These are phyloP conservation scores for Pteronotus mesoamericanus DNA, from an alignment of 2,797 vertebrate species.

Conservation along the genomic window DNA sequence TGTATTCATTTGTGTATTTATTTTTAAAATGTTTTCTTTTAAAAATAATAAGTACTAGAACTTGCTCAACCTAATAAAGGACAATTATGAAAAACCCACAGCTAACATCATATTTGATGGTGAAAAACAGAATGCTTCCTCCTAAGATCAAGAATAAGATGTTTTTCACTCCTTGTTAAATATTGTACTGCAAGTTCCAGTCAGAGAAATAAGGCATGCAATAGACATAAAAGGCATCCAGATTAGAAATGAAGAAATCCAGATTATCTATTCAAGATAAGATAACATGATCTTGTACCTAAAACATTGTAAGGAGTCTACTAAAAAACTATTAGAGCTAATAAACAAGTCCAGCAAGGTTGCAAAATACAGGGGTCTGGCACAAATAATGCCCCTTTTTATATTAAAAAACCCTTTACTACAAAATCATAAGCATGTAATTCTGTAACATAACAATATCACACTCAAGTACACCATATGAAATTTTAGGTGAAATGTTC, in stretches of 20 bases:
- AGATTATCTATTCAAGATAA: too few relatives aligned
- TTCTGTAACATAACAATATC: too few relatives aligned
- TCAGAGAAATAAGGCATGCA: not conserved
- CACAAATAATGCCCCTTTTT: too few relatives aligned
- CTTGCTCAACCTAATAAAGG: not conserved
- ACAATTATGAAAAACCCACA: not conserved
- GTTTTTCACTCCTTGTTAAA: not conserved
- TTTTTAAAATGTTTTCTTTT: conserved; percentile 1
- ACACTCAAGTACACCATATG: too few relatives aligned
- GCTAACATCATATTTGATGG: not conserved
- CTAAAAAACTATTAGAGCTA: not conserved
- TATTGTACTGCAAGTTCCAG: not conserved
- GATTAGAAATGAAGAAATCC: not conserved
- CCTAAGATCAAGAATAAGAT: not conserved
- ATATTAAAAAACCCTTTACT: too few relatives aligned
- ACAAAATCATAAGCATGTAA: too few relatives aligned
- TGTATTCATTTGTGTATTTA: not conserved
- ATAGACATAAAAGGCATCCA: not conserved
- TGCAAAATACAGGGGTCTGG: not conserved
- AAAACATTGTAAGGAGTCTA: not conserved
- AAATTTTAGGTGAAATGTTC: too few relatives aligned
- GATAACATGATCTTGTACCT: not conserved
- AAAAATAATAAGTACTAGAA: not conserved
- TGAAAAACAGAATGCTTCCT: not conserved
- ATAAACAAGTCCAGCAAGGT: not conserved